These are phyloP conservation scores for Hypocryptadius cinnamomeus DNA, from an alignment of 2,113 vertebrate species.

Conservation along the genomic window DNA sequence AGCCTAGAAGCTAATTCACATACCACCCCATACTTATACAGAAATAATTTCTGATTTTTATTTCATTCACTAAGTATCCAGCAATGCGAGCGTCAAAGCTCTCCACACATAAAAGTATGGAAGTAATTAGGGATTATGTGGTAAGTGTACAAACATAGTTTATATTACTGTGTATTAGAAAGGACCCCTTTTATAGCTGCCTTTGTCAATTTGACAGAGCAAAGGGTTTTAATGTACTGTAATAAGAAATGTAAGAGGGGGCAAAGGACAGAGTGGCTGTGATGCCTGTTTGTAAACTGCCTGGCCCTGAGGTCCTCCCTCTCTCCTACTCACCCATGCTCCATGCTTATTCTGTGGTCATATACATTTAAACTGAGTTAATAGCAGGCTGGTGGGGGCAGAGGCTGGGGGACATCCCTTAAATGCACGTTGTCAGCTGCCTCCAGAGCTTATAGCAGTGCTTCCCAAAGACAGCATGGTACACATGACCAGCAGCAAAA, in stretches of 20 bases:
- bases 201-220: conserved; percentile 61
- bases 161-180: conserved; percentile 53
- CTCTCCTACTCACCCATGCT: neutral
- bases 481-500: neutral
- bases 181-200: conserved; percentile 56
- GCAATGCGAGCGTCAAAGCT: conserved; percentile 58
- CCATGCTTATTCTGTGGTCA: neutral
- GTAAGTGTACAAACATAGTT: conserved; percentile 61
- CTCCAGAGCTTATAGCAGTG: neutral
- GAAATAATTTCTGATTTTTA: conserved; percentile 57
- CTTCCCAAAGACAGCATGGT: neutral
- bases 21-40: conserved; percentile 26
- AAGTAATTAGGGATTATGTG: conserved; percentile 69
- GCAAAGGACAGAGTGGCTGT: conserved; percentile 46
- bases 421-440: conserved; percentile 15
- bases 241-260: conserved; percentile 56
- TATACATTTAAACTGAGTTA: neutral
- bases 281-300: conserved; percentile 43
- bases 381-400: neutral
- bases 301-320: conserved; percentile 16
- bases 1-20: conserved; percentile 48
- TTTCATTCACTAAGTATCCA: conserved; percentile 58
- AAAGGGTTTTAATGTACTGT: conserved; percentile 62
- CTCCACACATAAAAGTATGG: conserved; percentile 63
- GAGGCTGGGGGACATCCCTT: neutral